Evolutionary conservation across 30 jellyfish, hydroid and myxozoan species (phyloP), one percentile per base, ranked within the genome.

Genomic region (Clytia hemisphaerica): DNA sequence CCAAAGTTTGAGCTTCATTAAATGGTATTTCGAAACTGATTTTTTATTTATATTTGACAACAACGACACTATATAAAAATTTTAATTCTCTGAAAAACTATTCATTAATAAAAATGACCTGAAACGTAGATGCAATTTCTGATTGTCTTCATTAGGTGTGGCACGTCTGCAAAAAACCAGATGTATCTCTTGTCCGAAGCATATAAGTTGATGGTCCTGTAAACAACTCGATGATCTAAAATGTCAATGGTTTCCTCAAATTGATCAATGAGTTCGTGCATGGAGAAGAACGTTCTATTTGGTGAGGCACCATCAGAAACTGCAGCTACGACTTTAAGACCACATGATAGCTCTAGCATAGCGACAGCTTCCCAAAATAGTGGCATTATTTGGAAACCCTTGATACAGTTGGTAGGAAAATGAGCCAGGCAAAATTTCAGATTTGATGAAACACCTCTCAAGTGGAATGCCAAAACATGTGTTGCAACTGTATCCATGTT

Each of bases 291-390:
- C 10, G 18, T 35, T 38, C 80, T 35, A 67, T 72, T 72, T 58
- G 76, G 68, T 4, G 84, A 58, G 0, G 84, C 83, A 25, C 83
- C 83, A 55, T 72, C 83, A 15, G 57, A 46, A 2, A 76, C 57
- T 27, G 76, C 76, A 6, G 77, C 77, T n/a, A 55, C 40, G 4
- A 72, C 83, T n/a, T 48, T 33, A 9, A 72, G 62, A 16, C 57
- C 57, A 76, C 83, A 72, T 37, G 77, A 4, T 16, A 54, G 38
- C 31, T 72, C 77, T 42, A 72, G 76, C 3, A 72, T 72, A 30
- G 55, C 36, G 30, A 72, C 83, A 15, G 83, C 83, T 14, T 72
- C 65, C 84, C 84, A 53, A 7, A 72, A 72, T 31, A 72, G 27
- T 34, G 84, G 84, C 76, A 72, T 54, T 6, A 72, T n/a, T 57